Conservation (phyloP, 2,797 vertebrate species). For the Nothura maculosa region DNA sequence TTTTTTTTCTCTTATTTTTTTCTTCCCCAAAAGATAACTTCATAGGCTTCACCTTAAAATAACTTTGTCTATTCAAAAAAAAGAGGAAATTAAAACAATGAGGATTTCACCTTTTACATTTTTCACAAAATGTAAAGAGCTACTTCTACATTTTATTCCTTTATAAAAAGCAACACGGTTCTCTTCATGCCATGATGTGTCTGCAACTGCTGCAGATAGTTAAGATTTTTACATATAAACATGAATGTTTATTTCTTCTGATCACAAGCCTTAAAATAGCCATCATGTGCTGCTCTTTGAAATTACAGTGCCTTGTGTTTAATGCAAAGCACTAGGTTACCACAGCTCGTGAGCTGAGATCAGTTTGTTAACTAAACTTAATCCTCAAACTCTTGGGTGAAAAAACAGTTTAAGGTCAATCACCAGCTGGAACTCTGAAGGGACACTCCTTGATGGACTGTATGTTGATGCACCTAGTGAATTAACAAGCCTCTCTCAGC, state of each 20-base stretch:
- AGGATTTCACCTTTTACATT: neutral
- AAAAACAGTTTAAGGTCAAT: neutral
- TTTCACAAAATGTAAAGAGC: neutral
- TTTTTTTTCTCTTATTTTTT: neutral
- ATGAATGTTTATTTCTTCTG: conserved; percentile 55
- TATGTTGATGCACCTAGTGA: neutral
- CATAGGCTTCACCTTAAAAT: neutral
- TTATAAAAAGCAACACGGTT: neutral
- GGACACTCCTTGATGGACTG: neutral
- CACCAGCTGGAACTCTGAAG: too few species aligned
- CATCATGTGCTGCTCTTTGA: conserved; percentile 47
- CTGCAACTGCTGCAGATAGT: conserved; percentile 10
- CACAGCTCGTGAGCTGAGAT: neutral
- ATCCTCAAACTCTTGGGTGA: neutral
- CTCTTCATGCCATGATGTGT: neutral
- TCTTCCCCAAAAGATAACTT: neutral
- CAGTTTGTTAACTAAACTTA: neutral
- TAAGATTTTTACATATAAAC: conserved; percentile 42
- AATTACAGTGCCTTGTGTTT: neutral
- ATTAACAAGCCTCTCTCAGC: neutral
- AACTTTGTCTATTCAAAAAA: neutral
- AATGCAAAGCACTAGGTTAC: conserved; percentile 30
- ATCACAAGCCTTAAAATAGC: conserved; percentile 65
- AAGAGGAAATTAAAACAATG: neutral
- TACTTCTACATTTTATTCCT: neutral